Conservation (phyloP, 2,113 vertebrate species). For the Hucho hucho region DNA sequence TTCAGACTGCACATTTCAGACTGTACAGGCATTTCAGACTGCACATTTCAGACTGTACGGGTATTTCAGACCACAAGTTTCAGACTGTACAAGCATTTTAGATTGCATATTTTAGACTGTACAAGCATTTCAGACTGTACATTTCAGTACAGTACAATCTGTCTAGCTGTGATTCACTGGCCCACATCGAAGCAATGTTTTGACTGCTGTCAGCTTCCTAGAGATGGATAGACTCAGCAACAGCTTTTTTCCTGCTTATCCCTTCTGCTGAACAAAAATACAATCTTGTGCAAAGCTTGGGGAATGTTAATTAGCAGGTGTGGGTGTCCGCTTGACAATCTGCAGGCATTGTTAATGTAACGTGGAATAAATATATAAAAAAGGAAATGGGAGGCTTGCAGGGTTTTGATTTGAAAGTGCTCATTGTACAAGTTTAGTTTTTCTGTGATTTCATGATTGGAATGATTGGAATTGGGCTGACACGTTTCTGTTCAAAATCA, state of each 20-base stretch:
- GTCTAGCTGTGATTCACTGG: background rate
- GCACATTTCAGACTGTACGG: background rate
- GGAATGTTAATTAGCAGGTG: background rate
- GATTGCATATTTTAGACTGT: no score
- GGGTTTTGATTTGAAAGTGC: background rate
- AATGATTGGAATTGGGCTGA: background rate
- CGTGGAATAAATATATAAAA: background rate
- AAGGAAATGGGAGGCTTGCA: background rate
- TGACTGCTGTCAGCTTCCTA: background rate
- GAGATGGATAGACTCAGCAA: background rate
- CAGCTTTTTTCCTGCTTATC: background rate
- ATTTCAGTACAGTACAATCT: no score
- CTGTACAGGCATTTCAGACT: no score
- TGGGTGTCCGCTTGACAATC: background rate
- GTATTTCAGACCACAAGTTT: no score
- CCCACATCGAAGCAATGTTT: background rate
- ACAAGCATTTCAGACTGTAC: no score
- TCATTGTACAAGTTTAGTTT: background rate
- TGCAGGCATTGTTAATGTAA: background rate
- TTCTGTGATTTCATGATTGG: background rate
- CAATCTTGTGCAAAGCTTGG: background rate
- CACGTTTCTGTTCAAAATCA: no score
- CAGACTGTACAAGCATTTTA: no score
- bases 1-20: no score
- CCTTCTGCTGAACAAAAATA: background rate